phyloP scores from a whole-genome alignment of 1,140 invertebrate species.

The Matsumurasca onukii region DNA sequence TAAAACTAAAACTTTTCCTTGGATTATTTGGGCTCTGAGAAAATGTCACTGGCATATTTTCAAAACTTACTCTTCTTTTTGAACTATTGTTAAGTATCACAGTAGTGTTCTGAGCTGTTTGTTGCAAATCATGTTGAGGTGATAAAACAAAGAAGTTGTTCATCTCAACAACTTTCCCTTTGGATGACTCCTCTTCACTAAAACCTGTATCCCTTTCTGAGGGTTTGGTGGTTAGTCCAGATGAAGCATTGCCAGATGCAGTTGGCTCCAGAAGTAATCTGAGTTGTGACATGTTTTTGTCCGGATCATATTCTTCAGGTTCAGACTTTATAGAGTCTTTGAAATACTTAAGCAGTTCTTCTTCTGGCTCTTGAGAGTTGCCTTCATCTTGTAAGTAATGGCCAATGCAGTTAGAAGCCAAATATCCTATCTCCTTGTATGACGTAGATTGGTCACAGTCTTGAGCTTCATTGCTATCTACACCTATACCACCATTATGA shows the following conservation, averaged over 20 bases:
- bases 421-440: slow-evolving; percentile 27
- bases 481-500: background rate
- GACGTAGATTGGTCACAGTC: slow-evolving; percentile 9
- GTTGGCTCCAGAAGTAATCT: slow-evolving; percentile 70
- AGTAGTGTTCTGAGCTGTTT: background rate
- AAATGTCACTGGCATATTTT: slow-evolving; percentile 46
- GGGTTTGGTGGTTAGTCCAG: background rate
- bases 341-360: slow-evolving; percentile 77
- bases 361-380: slow-evolving; percentile 77
- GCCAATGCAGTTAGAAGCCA: slow-evolving; percentile 70
- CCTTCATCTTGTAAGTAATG: slow-evolving; percentile 72
- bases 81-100: slow-evolving; percentile 33
- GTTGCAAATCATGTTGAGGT: background rate
- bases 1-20: slow-evolving; percentile 78
- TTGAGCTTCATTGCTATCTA: slow-evolving; percentile 1
- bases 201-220: slow-evolving; percentile 4
- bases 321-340: slow-evolving; percentile 48
- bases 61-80: slow-evolving; percentile 61
- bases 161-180: background rate
- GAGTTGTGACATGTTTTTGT: slow-evolving; percentile 67
- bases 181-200: background rate
- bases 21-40: slow-evolving; percentile 63
- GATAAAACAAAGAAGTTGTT: background rate
- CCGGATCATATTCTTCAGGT: slow-evolving; percentile 46
- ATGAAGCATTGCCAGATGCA: slow-evolving; percentile 47